These are phyloP conservation scores for Sussaba pulchella DNA, from an alignment of 2,888 invertebrate species.

Conservation along the genomic window DNA sequence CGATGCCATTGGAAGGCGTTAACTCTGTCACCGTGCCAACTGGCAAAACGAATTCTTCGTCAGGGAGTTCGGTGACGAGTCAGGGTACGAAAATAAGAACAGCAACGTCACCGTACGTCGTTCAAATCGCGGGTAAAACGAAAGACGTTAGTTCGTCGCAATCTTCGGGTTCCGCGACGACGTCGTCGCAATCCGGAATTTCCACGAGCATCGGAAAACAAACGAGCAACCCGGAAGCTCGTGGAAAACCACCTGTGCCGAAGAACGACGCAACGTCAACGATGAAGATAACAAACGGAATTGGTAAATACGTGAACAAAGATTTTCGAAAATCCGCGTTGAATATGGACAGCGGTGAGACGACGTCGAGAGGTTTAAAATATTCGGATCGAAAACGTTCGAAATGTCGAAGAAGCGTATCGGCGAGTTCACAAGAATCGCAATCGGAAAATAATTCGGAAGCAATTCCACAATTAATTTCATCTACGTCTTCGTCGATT, in stretches of 20 bases:
- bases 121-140: constrained; percentile 66
- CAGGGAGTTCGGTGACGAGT: constrained; percentile 79
- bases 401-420: constrained; percentile 81
- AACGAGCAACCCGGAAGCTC: constrained; percentile 77
- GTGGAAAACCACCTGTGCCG: constrained; percentile 85
- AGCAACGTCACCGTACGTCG: constrained; percentile 69
- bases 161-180: constrained; percentile 36
- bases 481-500: constrained; percentile 69
- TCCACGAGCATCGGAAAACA: constrained; percentile 64
- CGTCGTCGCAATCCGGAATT: constrained; percentile 21
- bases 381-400: constrained; percentile 71
- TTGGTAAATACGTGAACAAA: constrained; percentile 87
- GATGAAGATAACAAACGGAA: constrained; percentile 73
- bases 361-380: constrained; percentile 69
- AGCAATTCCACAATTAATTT: constrained; percentile 57
- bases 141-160: constrained; percentile 43
- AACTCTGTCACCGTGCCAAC: constrained; percentile 79
- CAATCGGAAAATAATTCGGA: constrained; percentile 76
- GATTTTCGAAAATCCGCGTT: constrained; percentile 91
- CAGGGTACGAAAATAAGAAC: constrained; percentile 79
- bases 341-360: constrained; percentile 86
- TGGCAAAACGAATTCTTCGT: constrained; percentile 81
- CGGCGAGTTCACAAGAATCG: constrained; percentile 84
- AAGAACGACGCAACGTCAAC: constrained; percentile 80
- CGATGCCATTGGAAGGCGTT: constrained; percentile 37